These are phyloP conservation scores for Gavialis gangeticus DNA, from an alignment of 2,113 vertebrate genomes.

Conservation along the genomic window DNA sequence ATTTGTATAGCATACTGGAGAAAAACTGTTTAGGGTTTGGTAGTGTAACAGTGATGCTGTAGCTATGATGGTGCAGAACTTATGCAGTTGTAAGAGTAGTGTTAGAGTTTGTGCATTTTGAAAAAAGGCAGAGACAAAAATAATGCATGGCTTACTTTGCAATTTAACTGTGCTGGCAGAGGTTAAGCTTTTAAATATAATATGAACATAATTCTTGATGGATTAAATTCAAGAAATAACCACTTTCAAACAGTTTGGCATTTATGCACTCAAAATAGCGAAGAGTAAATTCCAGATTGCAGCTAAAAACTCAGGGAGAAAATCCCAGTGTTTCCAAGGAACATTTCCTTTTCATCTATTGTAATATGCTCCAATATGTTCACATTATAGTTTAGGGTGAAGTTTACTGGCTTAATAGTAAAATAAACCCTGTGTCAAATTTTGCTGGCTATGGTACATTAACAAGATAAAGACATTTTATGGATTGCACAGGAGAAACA, in stretches of 20 bases:
- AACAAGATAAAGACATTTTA: background rate
- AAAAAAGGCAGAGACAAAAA: background rate
- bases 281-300: background rate
- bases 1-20: background rate
- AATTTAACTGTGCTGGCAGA: slow-evolving; percentile 7
- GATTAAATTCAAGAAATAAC: slow-evolving; percentile 16
- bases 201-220: slow-evolving; percentile 2
- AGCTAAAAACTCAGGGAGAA: background rate
- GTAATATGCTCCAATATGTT: background rate
- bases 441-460: background rate
- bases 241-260: background rate
- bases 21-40: background rate
- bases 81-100: no score
- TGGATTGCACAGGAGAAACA: background rate
- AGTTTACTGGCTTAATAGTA: slow-evolving; percentile 3
- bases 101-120: background rate
- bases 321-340: background rate
- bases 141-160: background rate
- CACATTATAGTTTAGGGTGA: background rate
- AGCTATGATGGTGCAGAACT: no score
- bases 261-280: background rate
- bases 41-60: no score
- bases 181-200: slow-evolving; percentile 14
- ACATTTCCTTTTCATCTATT: background rate
- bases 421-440: background rate